Evolutionary conservation across 2,888 invertebrate species (phyloP), one percentile per base, ranked within the genome.

Genomic region (Scrobipalpa atriplicella): DNA sequence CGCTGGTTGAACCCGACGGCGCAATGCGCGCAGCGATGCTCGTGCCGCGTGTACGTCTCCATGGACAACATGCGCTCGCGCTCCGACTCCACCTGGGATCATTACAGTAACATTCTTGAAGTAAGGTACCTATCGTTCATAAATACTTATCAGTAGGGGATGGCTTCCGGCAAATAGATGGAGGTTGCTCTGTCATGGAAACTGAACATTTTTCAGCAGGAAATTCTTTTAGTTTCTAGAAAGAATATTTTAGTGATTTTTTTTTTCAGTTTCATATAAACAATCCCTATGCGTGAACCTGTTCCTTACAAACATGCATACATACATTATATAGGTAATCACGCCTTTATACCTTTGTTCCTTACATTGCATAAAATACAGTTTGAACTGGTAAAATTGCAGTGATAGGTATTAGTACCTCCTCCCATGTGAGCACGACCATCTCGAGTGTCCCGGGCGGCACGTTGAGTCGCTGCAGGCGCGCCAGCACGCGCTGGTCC

Each of bases 1-100:
- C 75, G 69, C 60, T 91, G 90, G 72, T 90, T 91, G 78, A 89
- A 91, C 0, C 90, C 89, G 1, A 91, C 47, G 0, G 75, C 80
- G 67, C 91, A 91, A 51, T 78, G 69, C 11, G 74, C 47, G 66
- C 91, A 92, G 0, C 84, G 76, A 72, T 86, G 83, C 70, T 75
- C 72, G 70, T 85, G 85, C 0, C 86, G 76, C 0, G 83, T 81
- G 78, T 81, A 91, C 51, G 77, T 56, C 0, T 70, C 69, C 67
- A 80, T 80, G 0, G 16, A 0, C 0, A 84, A 69, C 0, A 83
- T 82, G 8, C 68, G 69, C 65, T 79, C 76, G 0, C 90, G 75
- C 54, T 91, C 90, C 0, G 70, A 75, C 10, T 83, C 82, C 13
- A 91, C 87, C 90, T 90, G 70, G 0, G 18, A 41, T 21, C 0